Conservation (phyloP, 2,797 vertebrate species). For the Enteromius paludinosus region DNA sequence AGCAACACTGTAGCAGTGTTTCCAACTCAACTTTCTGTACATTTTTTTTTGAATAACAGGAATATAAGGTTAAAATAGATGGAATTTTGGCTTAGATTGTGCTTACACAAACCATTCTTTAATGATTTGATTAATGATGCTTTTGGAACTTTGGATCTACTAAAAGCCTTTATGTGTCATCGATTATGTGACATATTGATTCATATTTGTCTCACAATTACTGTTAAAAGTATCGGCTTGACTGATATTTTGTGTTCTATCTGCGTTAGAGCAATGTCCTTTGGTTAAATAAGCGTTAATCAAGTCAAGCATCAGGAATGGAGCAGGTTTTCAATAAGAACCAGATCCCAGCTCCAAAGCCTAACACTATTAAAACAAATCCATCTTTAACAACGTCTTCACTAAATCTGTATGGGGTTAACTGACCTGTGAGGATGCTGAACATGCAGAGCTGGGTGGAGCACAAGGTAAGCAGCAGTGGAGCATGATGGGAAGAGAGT, state of each 20-base stretch:
- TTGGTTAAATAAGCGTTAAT: not conserved
- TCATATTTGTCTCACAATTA: not conserved
- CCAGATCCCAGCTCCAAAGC: not conserved
- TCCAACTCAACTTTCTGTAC: not conserved
- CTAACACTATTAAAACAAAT: not conserved
- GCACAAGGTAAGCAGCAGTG: conserved; percentile 35
- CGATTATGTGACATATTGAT: not conserved
- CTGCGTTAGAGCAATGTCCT: not conserved
- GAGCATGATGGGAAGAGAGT: conserved; percentile 66
- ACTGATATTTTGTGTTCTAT: no score
- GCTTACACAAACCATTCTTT: not conserved
- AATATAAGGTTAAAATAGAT: not conserved
- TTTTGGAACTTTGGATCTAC: not conserved
- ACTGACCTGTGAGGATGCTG: conserved; percentile 18
- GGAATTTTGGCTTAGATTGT: not conserved
- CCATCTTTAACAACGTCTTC: not conserved
- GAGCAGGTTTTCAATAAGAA: not conserved
- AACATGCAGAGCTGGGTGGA: not conserved
- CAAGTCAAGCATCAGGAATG: not conserved
- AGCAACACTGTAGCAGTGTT: conserved; percentile 21
- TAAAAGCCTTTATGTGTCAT: no score
- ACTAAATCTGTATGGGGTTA: not conserved
- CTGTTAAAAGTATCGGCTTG: no score
- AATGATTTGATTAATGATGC: not conserved
- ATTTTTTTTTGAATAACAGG: not conserved